Conservation (phyloP, 2,888 invertebrate genomes). For the Chymomyza fuscimana region DNA sequence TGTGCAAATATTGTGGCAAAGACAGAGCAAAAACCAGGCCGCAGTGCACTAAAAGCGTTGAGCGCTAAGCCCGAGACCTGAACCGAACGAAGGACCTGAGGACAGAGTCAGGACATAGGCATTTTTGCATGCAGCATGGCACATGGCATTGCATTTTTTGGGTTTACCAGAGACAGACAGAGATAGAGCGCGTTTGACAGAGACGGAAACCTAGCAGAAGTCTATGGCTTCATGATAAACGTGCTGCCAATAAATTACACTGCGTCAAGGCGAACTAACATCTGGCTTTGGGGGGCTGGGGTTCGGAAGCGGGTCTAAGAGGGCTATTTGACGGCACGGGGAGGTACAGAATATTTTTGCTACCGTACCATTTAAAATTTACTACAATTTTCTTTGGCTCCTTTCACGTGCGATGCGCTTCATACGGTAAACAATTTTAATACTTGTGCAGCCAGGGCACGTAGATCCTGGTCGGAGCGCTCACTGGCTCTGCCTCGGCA, state of each 20-base stretch:
- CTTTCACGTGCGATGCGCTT: slow-evolving; percentile 63
- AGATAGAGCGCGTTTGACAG: slow-evolving; percentile 27
- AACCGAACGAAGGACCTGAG: slow-evolving; percentile 13
- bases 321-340: not conserved
- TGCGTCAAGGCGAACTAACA: slow-evolving; percentile 58
- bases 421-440: slow-evolving; percentile 74
- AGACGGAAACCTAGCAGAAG: slow-evolving; percentile 33
- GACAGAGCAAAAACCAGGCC: slow-evolving; percentile 23
- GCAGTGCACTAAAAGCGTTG: slow-evolving; percentile 20
- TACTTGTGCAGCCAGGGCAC: slow-evolving; percentile 69
- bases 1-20: slow-evolving; percentile 66
- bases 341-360: slow-evolving; percentile 65
- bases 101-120: slow-evolving; percentile 55
- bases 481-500: slow-evolving; percentile 7
- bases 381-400: slow-evolving; percentile 69
- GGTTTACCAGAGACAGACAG: slow-evolving; percentile 49
- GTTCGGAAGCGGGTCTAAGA: slow-evolving; percentile 8
- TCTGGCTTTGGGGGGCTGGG: slow-evolving; percentile 13
- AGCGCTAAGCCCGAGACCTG: slow-evolving; percentile 20
- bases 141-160: slow-evolving; percentile 71
- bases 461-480: slow-evolving; percentile 45
- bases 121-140: slow-evolving; percentile 67
- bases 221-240: slow-evolving; percentile 59
- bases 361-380: slow-evolving; percentile 73
- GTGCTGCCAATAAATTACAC: slow-evolving; percentile 75